Evolutionary conservation across 1,140 invertebrate genomes (phyloP).

Genomic region (Nylanderia fulva): DNA sequence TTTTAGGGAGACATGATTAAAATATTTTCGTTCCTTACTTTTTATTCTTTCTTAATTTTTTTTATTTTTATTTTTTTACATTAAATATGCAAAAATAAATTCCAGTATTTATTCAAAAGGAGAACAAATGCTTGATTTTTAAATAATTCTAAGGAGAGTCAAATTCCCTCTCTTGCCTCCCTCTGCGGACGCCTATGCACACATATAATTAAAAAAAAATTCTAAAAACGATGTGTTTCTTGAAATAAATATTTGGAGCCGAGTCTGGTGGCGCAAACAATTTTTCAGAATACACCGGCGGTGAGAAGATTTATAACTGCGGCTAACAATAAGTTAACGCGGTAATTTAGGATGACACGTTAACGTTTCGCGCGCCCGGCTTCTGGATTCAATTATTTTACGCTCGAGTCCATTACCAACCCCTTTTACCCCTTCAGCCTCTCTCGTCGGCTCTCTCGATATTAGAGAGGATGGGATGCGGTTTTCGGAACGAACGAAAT

Average conservation of each 20-base stretch:
- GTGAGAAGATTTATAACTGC: neutral
- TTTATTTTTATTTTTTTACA: no score
- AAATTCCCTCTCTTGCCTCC: no score
- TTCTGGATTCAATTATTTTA: conserved; percentile 26
- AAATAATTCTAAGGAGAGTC: no score
- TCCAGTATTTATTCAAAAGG: no score
- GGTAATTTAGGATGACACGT: conserved; percentile 13
- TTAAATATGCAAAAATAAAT: no score
- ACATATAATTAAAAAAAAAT: neutral
- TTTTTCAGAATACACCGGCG: conserved; percentile 14
- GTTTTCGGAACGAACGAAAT: conserved; percentile 15
- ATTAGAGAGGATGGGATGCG: neutral
- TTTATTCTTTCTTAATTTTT: no score
- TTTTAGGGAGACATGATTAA: no score
- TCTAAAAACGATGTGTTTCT: neutral
- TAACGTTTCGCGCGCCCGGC: neutral
- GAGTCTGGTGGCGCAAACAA: conserved; percentile 8
- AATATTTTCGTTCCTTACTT: no score
- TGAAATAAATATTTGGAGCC: neutral
- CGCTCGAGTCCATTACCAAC: neutral
- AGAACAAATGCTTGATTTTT: no score
- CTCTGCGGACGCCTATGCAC: no score
- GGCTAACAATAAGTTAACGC: neutral
- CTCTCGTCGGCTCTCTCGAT: neutral
- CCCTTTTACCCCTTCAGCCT: no score